Conservation (phyloP, 2,888 invertebrate genomes). For the Plagiodera versicolora region DNA sequence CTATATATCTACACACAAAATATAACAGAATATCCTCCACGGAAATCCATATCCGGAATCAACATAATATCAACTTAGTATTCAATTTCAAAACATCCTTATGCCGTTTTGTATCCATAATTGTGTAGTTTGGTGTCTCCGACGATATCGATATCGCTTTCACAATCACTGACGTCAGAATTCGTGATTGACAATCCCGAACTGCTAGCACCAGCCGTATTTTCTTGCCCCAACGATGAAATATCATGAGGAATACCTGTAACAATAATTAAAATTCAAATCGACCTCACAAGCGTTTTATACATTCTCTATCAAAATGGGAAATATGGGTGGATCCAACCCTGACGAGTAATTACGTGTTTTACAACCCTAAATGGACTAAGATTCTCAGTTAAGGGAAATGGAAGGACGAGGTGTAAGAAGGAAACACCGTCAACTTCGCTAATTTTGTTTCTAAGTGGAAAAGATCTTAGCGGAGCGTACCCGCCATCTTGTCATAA, state of each 20-base stretch:
- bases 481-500: constrained; percentile 47
- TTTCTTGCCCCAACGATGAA: constrained; percentile 20
- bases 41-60: background rate
- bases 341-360: constrained; percentile 6
- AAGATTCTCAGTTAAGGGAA: background rate
- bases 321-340: background rate
- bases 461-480: constrained; percentile 33
- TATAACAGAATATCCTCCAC: background rate
- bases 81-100: constrained; percentile 12
- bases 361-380: constrained; percentile 10
- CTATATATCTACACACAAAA: background rate
- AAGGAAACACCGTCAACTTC: constrained; percentile 35
- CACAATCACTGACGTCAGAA: constrained; percentile 60
- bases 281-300: too few relatives aligned
- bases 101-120: constrained; percentile 36
- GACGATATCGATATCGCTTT: constrained; percentile 65
- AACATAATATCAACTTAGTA: constrained; percentile 1
- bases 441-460: constrained; percentile 44
- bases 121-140: constrained; percentile 54
- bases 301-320: too few relatives aligned
- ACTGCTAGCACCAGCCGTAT: constrained; percentile 20
- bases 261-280: constrained; percentile 9
- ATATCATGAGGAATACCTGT: constrained; percentile 20
- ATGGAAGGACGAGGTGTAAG: constrained; percentile 16
- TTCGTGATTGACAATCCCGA: constrained; percentile 35